These are phyloP conservation scores for Takifugu ocellatus DNA, from an alignment of 2,797 vertebrate species.

Conservation along the genomic window DNA sequence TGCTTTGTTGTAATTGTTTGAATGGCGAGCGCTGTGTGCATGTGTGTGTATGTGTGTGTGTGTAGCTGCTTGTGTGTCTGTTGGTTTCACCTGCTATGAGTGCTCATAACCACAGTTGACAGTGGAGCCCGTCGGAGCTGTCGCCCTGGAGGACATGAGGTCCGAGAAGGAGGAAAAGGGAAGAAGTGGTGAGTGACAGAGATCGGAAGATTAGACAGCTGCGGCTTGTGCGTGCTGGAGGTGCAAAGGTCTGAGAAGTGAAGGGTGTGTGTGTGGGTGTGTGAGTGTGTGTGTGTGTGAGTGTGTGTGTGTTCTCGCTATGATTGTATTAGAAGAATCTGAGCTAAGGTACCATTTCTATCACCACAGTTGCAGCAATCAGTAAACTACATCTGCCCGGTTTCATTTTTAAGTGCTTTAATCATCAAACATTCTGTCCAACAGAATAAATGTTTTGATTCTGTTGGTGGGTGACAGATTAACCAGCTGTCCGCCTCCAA, in stretches of 20 bases:
- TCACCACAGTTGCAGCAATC: too few species aligned
- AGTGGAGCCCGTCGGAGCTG: constrained; percentile 70
- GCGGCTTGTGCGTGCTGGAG: constrained; percentile 8
- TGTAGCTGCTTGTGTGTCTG: constrained; percentile 1
- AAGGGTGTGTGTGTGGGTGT: constrained; percentile 3
- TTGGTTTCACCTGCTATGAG: constrained; percentile 67
- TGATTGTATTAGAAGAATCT: constrained; percentile 28
- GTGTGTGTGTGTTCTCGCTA: neutral
- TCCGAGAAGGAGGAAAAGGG: constrained; percentile 75
- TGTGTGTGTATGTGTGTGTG: constrained; percentile 2
- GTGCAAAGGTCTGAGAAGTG: neutral
- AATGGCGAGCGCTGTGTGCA: constrained; percentile 38
- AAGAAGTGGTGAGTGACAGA: constrained; percentile 69
- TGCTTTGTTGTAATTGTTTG: constrained; percentile 32
- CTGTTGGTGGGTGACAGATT: too few species aligned
- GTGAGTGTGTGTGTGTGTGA: constrained; percentile 13
- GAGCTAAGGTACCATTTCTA: neutral
- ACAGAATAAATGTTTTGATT: too few species aligned
- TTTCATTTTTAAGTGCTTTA: too few species aligned
- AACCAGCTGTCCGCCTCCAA: too few species aligned
- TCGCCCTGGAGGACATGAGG: constrained; percentile 69
- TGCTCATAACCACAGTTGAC: constrained; percentile 59
- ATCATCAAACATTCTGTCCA: too few species aligned
- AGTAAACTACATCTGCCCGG: too few species aligned
- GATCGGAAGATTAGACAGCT: constrained; percentile 1